Percentiles rank a stretch among this genome's conserved stretches.
Evolutionary conservation across 2,888 invertebrate genomes (phyloP).

Genomic region (Zygothrica quintamaculata): DNA sequence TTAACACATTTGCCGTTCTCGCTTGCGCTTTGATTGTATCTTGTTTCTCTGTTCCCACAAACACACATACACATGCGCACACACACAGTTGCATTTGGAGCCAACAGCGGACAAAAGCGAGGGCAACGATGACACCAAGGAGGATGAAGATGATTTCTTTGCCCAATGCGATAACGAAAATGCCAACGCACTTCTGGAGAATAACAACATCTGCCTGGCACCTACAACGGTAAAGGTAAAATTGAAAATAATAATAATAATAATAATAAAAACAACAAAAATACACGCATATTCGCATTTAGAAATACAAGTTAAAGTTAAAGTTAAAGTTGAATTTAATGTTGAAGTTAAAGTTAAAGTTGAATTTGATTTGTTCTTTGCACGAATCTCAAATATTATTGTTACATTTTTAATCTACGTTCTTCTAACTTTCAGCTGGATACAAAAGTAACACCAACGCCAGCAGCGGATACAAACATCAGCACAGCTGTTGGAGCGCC

Average conservation of each 20-base stretch:
- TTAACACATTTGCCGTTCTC: conserved; percentile 43
- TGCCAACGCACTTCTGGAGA: conserved; percentile 81
- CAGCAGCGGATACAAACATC: conserved; percentile 31
- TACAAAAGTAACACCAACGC: conserved; percentile 40
- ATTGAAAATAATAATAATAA: too few relatives aligned
- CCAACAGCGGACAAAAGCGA: conserved; percentile 86
- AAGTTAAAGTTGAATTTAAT: conserved; percentile 17
- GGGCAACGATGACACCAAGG: conserved; percentile 85
- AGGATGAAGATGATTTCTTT: conserved; percentile 92
- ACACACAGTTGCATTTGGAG: conserved; percentile 89
- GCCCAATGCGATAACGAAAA: conserved; percentile 88
- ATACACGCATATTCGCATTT: conserved; percentile 35
- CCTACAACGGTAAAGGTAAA: conserved; percentile 86
- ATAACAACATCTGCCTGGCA: conserved; percentile 81
- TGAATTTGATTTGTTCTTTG: conserved; percentile 9
- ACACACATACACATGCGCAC: conserved; percentile 20
- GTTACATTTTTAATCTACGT: background rate
- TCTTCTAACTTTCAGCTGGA: conserved; percentile 61
- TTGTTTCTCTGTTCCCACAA: conserved; percentile 24
- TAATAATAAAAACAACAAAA: conserved; percentile 13
- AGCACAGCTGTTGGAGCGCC: conserved; percentile 70
- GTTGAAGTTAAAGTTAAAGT: conserved; percentile 34
- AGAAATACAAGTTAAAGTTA: conserved; percentile 32
- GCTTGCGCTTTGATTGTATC: conserved; percentile 47
- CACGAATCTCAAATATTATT: background rate